Evolutionary conservation across 2,888 invertebrate species (phyloP), one percentile per base, ranked within the genome.

Genomic region (Drosophila affinis): DNA sequence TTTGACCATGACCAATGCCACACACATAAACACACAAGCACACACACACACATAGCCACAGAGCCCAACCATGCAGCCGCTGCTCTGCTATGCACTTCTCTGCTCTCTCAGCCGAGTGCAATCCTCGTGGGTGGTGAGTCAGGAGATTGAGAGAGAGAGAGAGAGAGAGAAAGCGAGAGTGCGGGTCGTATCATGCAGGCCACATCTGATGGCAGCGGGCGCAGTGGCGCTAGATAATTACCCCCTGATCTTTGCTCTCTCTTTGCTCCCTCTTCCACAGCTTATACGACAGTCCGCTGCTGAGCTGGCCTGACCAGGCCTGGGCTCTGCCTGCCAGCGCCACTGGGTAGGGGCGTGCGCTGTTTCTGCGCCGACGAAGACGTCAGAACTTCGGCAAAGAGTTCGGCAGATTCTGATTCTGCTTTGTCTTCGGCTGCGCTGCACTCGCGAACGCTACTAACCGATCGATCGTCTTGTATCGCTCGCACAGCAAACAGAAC

Each of bases 401-500:
- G 63, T 62, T 63, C 34, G 65, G 65, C 34, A 34, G 47, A 10
- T 39, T 39, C 47, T 39, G 48, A 62, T 44, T 49, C 62, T 27
- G 48, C 34, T 62, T 34, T 24, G n/a, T 61, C 62, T 44, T 48
- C 62, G 62, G 62, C 39, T 39, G 21, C 62, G 32, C 21, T 14
- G 21, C n/a, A 34, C 52, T 65, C 27, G 48, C 12, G 48, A 63
- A 29, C 39, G 7, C 57, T 45, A 65, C 65, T 32, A 14, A 5
- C 34, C 34, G 34, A 29, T 44, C 62, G 63, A 62, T 29, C 47
- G 47, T 29, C 68, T 68, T 48, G 69, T 68, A 68, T 69, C 65
- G 56, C 55, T 21, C 12, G 48, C 27, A 48, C 29, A 12, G 52
- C 17, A 21, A 34, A 18, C 18, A 54, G 9, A 54, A 39, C 17